These are phyloP conservation scores for Polia nebulosa DNA, from an alignment of 2,888 invertebrate species.

Conservation along the genomic window DNA sequence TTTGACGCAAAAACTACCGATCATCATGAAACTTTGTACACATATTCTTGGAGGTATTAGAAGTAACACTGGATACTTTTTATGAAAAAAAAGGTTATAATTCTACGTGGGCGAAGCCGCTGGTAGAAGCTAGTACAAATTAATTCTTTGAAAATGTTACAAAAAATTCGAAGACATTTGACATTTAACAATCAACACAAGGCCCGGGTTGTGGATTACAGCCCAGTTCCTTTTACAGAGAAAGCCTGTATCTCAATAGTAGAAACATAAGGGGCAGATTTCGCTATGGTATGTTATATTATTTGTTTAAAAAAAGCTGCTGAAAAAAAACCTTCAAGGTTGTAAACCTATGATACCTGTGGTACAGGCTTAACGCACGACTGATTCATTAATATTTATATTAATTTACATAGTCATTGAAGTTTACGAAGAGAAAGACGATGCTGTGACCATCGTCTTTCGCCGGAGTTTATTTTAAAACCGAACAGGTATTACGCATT, in stretches of 20 bases:
- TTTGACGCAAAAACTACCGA: too few species aligned
- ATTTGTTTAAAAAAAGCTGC: neutral
- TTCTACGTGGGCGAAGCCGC: too few species aligned
- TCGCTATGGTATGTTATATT: too few species aligned
- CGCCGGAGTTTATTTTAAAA: constrained; percentile 14
- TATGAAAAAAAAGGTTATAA: too few species aligned
- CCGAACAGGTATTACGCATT: constrained; percentile 18
- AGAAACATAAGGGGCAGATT: too few species aligned
- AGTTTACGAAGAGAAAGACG: too few species aligned
- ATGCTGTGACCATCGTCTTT: constrained; percentile 14
- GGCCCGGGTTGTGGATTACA: too few species aligned
- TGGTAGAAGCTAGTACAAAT: too few species aligned
- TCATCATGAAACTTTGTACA: too few species aligned
- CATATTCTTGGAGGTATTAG: too few species aligned
- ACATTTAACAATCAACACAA: neutral
- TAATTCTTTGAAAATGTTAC: too few species aligned
- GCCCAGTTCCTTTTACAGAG: neutral
- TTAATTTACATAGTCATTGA: constrained; percentile 44
- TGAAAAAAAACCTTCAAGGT: neutral
- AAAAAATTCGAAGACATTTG: neutral
- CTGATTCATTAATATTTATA: constrained; percentile 57
- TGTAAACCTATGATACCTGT: constrained; percentile 15
- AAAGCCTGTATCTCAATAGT: neutral
- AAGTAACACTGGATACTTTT: too few species aligned
- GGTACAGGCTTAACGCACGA: constrained; percentile 9